Conservation (phyloP, 1,140 invertebrate genomes). For the Aphelinus certus region DNA sequence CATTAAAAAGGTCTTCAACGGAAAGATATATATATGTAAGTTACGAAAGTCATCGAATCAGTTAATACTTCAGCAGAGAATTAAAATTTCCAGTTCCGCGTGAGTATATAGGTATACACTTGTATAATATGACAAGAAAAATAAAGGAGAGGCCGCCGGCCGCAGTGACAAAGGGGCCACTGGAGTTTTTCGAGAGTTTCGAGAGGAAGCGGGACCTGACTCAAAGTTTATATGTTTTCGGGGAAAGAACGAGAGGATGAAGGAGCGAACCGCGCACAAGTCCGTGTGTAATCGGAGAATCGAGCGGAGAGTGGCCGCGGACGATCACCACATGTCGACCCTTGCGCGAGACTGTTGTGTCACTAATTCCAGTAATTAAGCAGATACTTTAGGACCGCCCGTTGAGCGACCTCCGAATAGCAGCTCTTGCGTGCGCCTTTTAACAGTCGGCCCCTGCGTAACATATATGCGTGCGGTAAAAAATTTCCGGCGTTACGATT, state of each 20-base stretch:
- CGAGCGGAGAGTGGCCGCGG: background rate
- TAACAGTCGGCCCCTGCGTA: conserved; percentile 3
- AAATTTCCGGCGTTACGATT: background rate
- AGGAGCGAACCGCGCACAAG: conserved; percentile 23
- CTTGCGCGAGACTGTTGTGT: conserved; percentile 33
- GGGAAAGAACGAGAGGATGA: conserved; percentile 42
- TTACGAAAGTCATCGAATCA: no score
- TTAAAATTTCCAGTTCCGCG: no score
- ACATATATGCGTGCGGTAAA: background rate
- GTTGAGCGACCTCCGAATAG: background rate
- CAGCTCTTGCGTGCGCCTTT: no score
- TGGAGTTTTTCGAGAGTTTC: no score
- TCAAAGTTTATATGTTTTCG: conserved; percentile 49
- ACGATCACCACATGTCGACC: conserved; percentile 42
- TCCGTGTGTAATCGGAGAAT: conserved; percentile 13
- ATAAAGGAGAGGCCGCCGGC: no score
- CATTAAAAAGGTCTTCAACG: no score
- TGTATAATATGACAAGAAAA: no score
- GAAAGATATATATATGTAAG: no score
- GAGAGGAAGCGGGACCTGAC: background rate
- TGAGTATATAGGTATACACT: no score
- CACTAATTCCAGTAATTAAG: conserved; percentile 55
- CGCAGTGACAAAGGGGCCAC: no score
- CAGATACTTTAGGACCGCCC: conserved; percentile 42
- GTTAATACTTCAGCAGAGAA: no score